Percentiles rank a stretch among this genome's conserved stretches.
Evolutionary conservation across 2,113 vertebrate genomes (phyloP).

Genomic region (Labeo rohita): DNA sequence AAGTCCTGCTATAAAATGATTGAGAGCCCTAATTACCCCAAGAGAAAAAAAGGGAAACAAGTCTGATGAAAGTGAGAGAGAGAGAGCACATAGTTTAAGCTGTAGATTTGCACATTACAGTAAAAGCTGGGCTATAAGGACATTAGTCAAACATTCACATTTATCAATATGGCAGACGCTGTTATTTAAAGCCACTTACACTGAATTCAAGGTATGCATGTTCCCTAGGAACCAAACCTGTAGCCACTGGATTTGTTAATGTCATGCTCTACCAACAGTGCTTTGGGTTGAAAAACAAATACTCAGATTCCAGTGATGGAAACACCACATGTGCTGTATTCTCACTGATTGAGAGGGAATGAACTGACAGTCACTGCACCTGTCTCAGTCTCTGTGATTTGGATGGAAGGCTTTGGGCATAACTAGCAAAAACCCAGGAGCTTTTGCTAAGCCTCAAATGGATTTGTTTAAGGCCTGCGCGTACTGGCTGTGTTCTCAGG

Average conservation of each 20-base stretch:
- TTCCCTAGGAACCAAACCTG: neutral
- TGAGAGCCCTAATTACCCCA: neutral
- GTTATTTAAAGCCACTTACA: neutral
- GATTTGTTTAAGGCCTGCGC: neutral
- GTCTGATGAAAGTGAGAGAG: constrained; percentile 22
- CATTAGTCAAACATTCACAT: neutral
- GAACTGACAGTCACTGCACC: constrained; percentile 6
- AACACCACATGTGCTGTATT: neutral
- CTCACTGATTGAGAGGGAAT: neutral
- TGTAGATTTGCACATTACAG: neutral
- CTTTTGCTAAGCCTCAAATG: neutral
- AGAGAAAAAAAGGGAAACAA: neutral
- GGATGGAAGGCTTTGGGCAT: neutral
- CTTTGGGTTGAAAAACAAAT: neutral
- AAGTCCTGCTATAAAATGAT: constrained; percentile 4
- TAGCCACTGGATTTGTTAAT: neutral
- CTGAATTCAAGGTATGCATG: neutral
- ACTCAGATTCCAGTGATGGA: neutral
- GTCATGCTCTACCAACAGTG: too few species aligned
- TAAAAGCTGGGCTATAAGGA: neutral
- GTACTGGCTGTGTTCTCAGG: neutral
- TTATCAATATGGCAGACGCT: neutral
- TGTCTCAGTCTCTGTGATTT: neutral
- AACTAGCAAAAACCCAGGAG: neutral
- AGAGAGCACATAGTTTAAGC: neutral